These are phyloP conservation scores for Muscicapa comitata DNA, from an alignment of 2,797 vertebrate species.

Conservation along the genomic window DNA sequence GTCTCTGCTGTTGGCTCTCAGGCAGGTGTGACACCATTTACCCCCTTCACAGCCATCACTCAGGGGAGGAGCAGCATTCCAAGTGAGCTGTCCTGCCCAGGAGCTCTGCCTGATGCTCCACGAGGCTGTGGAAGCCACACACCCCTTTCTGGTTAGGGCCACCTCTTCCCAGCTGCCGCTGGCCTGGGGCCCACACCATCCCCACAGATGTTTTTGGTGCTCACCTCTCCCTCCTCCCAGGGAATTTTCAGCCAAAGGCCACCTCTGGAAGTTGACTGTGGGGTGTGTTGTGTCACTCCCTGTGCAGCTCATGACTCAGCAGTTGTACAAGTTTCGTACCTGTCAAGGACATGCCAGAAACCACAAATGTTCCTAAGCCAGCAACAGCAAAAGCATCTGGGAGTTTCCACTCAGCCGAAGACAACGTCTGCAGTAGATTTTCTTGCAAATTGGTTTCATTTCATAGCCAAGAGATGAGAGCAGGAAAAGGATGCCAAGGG, in stretches of 20 bases:
- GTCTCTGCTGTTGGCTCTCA: not conserved
- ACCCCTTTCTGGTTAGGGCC: not conserved
- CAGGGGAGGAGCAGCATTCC: not conserved
- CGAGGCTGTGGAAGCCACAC: not conserved
- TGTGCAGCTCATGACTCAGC: conserved; percentile 25
- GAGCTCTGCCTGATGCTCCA: not conserved
- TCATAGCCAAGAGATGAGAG: not conserved
- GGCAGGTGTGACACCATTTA: not conserved
- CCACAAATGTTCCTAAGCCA: conserved; percentile 22
- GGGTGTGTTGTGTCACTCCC: not conserved
- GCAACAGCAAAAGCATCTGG: conserved; percentile 15
- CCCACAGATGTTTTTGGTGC: not conserved
- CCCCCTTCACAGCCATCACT: not conserved
- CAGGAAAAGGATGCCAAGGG: not conserved
- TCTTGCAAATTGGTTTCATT: not conserved
- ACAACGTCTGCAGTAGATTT: not conserved
- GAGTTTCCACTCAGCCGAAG: not conserved
- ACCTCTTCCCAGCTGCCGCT: not conserved
- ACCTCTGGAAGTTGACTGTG: not conserved
- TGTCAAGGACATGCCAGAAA: conserved; percentile 29
- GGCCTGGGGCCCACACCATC: not conserved
- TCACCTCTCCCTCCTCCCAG: not conserved
- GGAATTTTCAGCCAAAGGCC: conserved; percentile 15
- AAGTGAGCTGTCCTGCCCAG: not conserved
- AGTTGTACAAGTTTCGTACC: conserved; percentile 6